phyloP scores from a whole-genome alignment of 53 echinoderm and acorn worm genomes.

The Pentamera pediparva region DNA sequence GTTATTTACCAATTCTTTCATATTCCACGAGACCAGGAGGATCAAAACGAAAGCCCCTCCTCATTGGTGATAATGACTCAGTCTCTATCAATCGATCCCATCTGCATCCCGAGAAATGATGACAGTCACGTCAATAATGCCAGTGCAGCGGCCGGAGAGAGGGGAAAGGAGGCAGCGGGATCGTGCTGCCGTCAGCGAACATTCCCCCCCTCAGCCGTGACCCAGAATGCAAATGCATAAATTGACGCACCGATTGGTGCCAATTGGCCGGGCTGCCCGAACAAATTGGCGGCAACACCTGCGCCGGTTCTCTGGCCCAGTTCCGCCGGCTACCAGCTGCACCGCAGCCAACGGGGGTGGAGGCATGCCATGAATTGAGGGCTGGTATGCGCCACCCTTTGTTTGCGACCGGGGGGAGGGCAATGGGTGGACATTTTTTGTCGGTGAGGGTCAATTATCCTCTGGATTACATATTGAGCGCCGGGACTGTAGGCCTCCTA shows the following conservation, averaged over 20 bases:
- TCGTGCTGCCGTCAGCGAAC: slow-evolving; percentile 16
- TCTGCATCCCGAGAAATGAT: not conserved
- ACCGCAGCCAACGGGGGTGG: slow-evolving; percentile 1
- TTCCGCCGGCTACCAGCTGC: slow-evolving; percentile 25
- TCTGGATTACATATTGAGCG: too few species aligned
- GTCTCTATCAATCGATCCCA: slow-evolving; percentile 14
- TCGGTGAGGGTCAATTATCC: slow-evolving; percentile 27
- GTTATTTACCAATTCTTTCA: too few species aligned
- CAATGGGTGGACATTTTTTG: slow-evolving; percentile 27
- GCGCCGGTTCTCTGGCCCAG: slow-evolving; percentile 25
- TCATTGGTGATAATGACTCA: slow-evolving; percentile 29
- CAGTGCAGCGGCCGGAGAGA: too few species aligned
- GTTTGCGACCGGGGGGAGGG: slow-evolving; percentile 13
- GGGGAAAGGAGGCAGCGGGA: slow-evolving; percentile 12
- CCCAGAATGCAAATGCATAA: slow-evolving; percentile 37
- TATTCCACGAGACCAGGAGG: too few species aligned
- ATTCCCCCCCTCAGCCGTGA: slow-evolving; percentile 9
- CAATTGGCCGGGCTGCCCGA: slow-evolving; percentile 24
- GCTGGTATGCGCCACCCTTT: slow-evolving; percentile 24
- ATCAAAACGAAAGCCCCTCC: too few species aligned
- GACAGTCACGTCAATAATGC: slow-evolving; percentile 30
- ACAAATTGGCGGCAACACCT: slow-evolving; percentile 31
- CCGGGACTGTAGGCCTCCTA: too few species aligned
- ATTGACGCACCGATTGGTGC: slow-evolving; percentile 37
- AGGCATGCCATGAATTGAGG: slow-evolving; percentile 23